Evolutionary conservation across 2,888 invertebrate genomes (phyloP).

Genomic region (Neria commutata): DNA sequence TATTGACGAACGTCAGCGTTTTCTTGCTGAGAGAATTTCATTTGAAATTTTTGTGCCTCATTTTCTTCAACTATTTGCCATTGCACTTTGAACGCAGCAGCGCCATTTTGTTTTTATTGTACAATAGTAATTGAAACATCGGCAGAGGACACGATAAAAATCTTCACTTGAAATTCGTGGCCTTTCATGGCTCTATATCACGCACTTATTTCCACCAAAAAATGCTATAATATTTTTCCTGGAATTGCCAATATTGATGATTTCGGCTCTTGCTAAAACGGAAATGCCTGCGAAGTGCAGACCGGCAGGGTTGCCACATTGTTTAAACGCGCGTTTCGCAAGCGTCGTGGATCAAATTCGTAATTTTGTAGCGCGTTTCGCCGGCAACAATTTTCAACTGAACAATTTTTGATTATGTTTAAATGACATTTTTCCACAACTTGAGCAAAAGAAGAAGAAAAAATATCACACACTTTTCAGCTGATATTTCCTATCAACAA

Average conservation of each 20-base stretch:
- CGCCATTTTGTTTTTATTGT: background rate
- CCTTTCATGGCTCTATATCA: no score
- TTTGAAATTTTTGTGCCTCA: constrained; percentile 7
- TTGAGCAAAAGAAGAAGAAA: constrained; percentile 18
- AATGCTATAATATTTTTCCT: background rate
- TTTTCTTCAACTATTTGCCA: no score
- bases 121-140: no score
- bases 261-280: no score
- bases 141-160: no score
- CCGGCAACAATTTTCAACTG: constrained; percentile 33
- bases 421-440: constrained; percentile 35
- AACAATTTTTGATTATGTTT: constrained; percentile 36
- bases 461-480: constrained; percentile 32
- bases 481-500: constrained; percentile 56
- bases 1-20: no score
- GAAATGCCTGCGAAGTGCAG: no score
- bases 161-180: background rate
- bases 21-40: no score
- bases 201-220: no score
- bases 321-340: background rate
- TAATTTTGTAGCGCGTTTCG: background rate
- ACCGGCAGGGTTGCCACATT: background rate
- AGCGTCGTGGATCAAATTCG: background rate
- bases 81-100: background rate
- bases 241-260: background rate